These are phyloP conservation scores for Dreissena polymorpha DNA, from an alignment of 1,140 invertebrate genomes.

Conservation along the genomic window DNA sequence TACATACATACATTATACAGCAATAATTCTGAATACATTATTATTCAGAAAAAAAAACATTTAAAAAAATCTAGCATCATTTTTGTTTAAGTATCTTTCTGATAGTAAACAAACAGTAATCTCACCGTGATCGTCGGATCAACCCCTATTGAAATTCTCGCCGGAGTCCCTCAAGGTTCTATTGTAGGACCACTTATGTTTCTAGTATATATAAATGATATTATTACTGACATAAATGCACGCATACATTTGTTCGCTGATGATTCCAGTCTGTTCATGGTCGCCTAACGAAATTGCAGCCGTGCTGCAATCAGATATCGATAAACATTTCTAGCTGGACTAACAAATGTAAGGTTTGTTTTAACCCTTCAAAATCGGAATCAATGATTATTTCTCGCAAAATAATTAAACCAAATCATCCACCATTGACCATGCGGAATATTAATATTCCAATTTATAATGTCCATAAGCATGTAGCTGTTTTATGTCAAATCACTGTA, in stretches of 20 bases:
- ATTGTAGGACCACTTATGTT: slow-evolving; percentile 31
- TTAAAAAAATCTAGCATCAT: too few species aligned
- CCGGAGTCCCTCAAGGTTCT: slow-evolving; percentile 33
- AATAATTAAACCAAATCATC: background rate
- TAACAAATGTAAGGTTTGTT: slow-evolving; percentile 26
- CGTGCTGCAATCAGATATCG: slow-evolving; percentile 11
- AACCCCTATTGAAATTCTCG: too few species aligned
- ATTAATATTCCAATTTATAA: background rate
- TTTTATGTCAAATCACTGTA: slow-evolving; percentile 10
- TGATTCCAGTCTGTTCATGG: slow-evolving; percentile 36
- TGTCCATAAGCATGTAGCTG: slow-evolving; percentile 14
- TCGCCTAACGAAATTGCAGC: background rate
- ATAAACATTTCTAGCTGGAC: slow-evolving; percentile 13
- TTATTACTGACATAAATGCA: background rate
- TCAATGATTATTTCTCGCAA: slow-evolving; percentile 29
- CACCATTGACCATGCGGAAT: background rate
- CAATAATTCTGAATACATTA: too few species aligned
- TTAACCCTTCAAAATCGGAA: slow-evolving; percentile 38
- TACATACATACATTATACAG: too few species aligned
- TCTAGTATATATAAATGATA: slow-evolving; percentile 51
- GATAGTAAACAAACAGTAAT: too few species aligned
- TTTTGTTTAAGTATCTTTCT: too few species aligned
- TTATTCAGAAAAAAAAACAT: too few species aligned
- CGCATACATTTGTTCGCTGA: slow-evolving; percentile 41
- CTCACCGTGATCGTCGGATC: too few species aligned